phyloP scores from a whole-genome alignment of 1,140 invertebrate genomes.

The Neodiprion pinetum region DNA sequence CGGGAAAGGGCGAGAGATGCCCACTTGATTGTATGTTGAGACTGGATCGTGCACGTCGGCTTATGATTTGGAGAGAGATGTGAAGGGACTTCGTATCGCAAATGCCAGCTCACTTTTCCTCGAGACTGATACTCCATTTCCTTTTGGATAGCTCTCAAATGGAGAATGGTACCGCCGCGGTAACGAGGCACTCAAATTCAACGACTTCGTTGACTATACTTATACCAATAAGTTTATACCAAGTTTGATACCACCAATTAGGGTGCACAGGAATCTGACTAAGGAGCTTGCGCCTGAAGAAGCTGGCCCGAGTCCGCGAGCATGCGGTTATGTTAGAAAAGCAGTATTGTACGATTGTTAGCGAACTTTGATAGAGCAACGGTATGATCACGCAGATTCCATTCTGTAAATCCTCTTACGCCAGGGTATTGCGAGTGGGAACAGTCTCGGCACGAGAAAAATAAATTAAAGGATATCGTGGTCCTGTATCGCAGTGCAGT shows the following conservation, averaged over 20 bases:
- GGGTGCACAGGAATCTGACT: not conserved
- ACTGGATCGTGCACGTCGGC: not conserved
- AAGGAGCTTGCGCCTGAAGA: not conserved
- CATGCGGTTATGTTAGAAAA: not conserved
- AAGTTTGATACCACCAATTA: not conserved
- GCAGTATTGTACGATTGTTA: not conserved
- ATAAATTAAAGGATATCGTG: too few relatives aligned
- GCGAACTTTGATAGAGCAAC: too few relatives aligned
- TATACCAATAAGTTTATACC: not conserved
- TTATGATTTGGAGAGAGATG: not conserved
- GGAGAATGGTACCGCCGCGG: not conserved
- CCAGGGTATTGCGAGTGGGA: too few relatives aligned
- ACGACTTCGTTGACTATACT: not conserved
- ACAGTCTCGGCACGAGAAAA: too few relatives aligned
- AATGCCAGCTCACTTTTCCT: not conserved
- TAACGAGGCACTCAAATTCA: not conserved
- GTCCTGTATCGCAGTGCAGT: too few relatives aligned
- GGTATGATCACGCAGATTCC: too few relatives aligned
- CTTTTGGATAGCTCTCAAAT: not conserved
- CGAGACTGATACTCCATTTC: not conserved
- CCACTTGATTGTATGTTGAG: not conserved
- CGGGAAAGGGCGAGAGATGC: not conserved
- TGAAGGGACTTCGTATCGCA: not conserved
- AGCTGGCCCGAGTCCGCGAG: not conserved
- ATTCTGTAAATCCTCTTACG: too few relatives aligned